phyloP scores from a whole-genome alignment of 2,888 invertebrate genomes.

The Oeneis ivallda region DNA sequence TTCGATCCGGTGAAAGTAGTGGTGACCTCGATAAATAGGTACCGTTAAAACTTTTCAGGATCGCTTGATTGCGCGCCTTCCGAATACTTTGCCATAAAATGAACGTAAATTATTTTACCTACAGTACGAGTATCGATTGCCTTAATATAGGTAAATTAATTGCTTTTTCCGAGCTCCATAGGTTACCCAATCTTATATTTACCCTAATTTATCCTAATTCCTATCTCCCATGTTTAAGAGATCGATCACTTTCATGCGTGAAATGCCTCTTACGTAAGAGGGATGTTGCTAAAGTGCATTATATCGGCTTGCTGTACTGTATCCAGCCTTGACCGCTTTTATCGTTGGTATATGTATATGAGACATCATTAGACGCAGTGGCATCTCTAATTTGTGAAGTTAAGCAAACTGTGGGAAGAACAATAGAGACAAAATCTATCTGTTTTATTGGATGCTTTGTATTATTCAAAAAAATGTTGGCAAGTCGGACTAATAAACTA shows the following conservation, averaged over 20 bases:
- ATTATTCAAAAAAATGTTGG: not conserved
- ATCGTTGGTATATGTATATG: not conserved
- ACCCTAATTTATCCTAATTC: not conserved
- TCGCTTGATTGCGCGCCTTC: constrained; percentile 8
- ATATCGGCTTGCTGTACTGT: not conserved
- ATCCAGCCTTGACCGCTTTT: constrained; percentile 18
- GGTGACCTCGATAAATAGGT: constrained; percentile 19
- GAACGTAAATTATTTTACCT: not conserved
- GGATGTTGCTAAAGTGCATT: constrained; percentile 7
- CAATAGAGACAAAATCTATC: not conserved
- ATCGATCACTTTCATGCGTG: not conserved
- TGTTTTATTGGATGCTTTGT: not conserved
- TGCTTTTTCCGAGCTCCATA: not conserved
- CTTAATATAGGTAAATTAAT: not conserved
- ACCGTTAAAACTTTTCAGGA: constrained; percentile 26
- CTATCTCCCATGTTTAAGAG: not conserved
- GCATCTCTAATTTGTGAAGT: constrained; percentile 2
- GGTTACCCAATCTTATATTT: not conserved
- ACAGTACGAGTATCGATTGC: not conserved
- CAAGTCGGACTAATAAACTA: no score
- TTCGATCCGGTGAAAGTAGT: constrained; percentile 19
- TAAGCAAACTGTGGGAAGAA: not conserved
- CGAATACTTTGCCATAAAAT: not conserved
- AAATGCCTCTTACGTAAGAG: not conserved
- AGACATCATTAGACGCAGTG: not conserved